Conservation (phyloP, 2,888 invertebrate genomes). For the Agrotis exclamationis region DNA sequence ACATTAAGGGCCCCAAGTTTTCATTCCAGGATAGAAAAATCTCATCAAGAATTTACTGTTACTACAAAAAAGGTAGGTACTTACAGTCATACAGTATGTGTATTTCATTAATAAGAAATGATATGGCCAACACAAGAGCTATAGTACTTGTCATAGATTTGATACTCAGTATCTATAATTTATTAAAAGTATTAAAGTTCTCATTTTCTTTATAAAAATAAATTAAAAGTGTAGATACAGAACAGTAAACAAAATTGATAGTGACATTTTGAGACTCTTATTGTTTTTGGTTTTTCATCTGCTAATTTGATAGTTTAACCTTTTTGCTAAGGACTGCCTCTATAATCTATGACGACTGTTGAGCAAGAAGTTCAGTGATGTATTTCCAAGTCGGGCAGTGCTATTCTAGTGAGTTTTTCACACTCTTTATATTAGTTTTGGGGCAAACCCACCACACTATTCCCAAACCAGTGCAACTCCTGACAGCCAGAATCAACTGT, state of each 20-base stretch:
- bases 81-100: conserved; percentile 68
- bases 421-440: too few species aligned
- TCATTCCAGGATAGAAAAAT: neutral
- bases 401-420: too few species aligned
- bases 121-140: conserved; percentile 69
- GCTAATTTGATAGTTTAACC: neutral
- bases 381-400: too few species aligned
- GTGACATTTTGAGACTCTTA: conserved; percentile 16
- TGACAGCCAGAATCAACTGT: too few species aligned
- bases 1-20: neutral
- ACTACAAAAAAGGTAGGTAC: neutral
- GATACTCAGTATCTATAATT: neutral
- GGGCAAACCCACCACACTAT: too few species aligned
- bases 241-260: conserved; percentile 41
- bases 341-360: too few species aligned
- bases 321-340: neutral
- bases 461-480: too few species aligned
- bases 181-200: conserved; percentile 19
- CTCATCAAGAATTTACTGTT: neutral
- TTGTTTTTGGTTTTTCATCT: neutral
- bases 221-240: neutral
- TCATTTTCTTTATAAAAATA: conserved; percentile 13
- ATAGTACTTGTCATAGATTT: conserved; percentile 70
- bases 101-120: conserved; percentile 72
- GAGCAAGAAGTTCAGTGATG: too few species aligned